Evolutionary conservation across 2,797 vertebrate genomes (phyloP).

Genomic region (Esox masquinongy): DNA sequence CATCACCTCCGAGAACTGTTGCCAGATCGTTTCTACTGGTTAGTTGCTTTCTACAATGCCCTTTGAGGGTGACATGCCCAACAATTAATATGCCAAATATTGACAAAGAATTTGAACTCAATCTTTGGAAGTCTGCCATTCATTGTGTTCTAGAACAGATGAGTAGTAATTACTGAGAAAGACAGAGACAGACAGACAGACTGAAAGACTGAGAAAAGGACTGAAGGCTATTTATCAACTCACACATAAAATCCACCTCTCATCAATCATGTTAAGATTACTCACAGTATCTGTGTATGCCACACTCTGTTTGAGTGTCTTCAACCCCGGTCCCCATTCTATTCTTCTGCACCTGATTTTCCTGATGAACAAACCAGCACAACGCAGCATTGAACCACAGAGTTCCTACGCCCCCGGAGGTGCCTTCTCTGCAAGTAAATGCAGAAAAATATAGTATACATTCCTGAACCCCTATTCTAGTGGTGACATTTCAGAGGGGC

Average conservation of each 20-base stretch:
- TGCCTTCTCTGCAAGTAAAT: not conserved
- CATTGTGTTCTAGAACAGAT: conserved; percentile 71
- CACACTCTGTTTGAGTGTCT: not conserved
- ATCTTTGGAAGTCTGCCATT: conserved; percentile 68
- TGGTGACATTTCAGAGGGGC: conserved; percentile 4
- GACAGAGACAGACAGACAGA: not conserved
- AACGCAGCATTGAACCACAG: conserved; percentile 19
- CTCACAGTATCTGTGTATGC: not conserved
- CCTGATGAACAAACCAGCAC: conserved; percentile 44
- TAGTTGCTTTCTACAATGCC: conserved; percentile 36
- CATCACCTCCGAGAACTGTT: not conserved
- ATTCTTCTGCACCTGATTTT: not conserved
- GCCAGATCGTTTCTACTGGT: not conserved
- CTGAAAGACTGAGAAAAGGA: not conserved
- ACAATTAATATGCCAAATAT: conserved; percentile 66
- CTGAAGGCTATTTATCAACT: not conserved
- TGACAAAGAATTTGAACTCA: conserved; percentile 73
- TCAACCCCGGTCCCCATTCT: not conserved
- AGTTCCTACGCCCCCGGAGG: not conserved
- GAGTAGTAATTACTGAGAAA: conserved; percentile 26
- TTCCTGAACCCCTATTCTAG: not conserved
- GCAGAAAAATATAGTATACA: not conserved
- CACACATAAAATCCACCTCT: not conserved
- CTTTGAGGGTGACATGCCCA: conserved; percentile 66
- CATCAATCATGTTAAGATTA: not conserved